A percentile compares a stretch with the other conserved stretches of the same genome.
Evolutionary conservation across 1,140 invertebrate species (phyloP).

Genomic region (Drosophila mauritiana): DNA sequence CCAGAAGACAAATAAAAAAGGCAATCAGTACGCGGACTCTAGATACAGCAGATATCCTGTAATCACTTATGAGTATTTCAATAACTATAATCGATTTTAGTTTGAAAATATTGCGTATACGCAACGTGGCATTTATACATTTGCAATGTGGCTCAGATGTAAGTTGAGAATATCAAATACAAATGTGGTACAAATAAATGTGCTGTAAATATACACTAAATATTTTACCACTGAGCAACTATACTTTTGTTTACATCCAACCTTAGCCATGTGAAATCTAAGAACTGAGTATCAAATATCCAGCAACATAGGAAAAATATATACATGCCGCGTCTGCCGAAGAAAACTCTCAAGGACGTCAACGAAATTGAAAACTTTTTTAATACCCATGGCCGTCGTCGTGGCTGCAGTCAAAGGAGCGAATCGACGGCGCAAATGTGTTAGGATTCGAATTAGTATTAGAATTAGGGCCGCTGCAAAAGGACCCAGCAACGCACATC

Average conservation of each 20-base stretch:
- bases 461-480: conserved; percentile 28
- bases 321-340: conserved; percentile 10
- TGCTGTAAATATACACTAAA: no score
- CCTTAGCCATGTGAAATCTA: not conserved
- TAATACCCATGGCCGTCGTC: conserved; percentile 47
- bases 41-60: not conserved
- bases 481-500: not conserved
- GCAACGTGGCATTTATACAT: no score
- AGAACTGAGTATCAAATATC: conserved; percentile 8
- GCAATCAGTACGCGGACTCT: not conserved
- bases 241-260: no score
- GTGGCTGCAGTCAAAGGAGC: conserved; percentile 26
- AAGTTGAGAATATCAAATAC: not conserved
- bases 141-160: no score
- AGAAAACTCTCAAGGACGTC: conserved; percentile 24
- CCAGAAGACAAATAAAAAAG: conserved; percentile 54
- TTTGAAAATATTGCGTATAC: no score
- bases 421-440: conserved; percentile 44
- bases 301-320: conserved; percentile 18
- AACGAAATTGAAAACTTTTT: conserved; percentile 56
- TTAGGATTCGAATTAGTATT: conserved; percentile 57
- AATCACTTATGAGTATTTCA: no score
- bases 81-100: not conserved
- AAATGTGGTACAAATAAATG: not conserved
- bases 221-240: not conserved